A percentile compares a stretch with the other conserved stretches of the same genome.
Conservation (phyloP, 2,113 vertebrate species). For the Arvicanthis niloticus region DNA sequence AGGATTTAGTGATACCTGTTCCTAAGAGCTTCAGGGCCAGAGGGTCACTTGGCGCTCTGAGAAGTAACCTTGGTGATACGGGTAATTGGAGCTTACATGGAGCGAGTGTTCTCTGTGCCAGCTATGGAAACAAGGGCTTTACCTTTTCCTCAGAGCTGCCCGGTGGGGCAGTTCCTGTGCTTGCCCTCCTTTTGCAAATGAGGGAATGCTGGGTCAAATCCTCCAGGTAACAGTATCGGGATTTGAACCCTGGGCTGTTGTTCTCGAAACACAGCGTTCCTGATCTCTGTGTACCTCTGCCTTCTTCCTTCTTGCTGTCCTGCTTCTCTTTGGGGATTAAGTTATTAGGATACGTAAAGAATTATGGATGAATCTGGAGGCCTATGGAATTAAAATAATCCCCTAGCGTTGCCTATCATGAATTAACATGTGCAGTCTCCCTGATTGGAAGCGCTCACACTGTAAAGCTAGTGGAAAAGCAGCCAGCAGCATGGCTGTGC, state of each 20-base stretch:
- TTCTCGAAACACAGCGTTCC: neutral
- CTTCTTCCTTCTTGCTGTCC: neutral
- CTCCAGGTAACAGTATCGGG: neutral
- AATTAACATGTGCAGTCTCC: neutral
- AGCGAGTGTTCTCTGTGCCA: slow-evolving; percentile 6
- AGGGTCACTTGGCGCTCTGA: slow-evolving; percentile 21
- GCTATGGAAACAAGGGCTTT: slow-evolving; percentile 2
- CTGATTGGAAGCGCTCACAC: neutral
- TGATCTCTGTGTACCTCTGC: neutral
- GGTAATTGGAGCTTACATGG: slow-evolving; percentile 35
- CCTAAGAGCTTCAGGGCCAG: slow-evolving; percentile 7
- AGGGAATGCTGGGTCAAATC: slow-evolving; percentile 37
- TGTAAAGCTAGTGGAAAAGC: neutral
- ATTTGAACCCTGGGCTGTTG: slow-evolving; percentile 24
- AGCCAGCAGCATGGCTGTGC: neutral
- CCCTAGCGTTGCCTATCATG: neutral
- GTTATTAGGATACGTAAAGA: slow-evolving; percentile 33
- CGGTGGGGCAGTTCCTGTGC: neutral
- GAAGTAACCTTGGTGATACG: neutral
- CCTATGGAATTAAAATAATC: slow-evolving; percentile 53
- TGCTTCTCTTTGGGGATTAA: slow-evolving; percentile 8
- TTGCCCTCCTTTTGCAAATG: slow-evolving; percentile 53
- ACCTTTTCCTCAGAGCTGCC: neutral
- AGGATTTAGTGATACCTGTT: slow-evolving; percentile 47
- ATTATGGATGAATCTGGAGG: neutral